phyloP scores from a whole-genome alignment of 2,888 invertebrate genomes.

The Dromius quadrimaculatus region DNA sequence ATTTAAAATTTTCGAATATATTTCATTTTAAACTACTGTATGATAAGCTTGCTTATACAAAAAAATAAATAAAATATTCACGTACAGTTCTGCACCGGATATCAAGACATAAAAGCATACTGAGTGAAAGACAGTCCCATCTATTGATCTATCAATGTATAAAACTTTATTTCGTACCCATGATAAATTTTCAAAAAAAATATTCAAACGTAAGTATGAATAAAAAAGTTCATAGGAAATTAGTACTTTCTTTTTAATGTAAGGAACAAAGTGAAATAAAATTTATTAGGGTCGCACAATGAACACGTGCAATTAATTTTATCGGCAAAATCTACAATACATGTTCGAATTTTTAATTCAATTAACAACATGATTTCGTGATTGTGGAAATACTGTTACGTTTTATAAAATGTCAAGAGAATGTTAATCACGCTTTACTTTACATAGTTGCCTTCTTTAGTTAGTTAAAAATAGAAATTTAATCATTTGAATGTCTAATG shows the following conservation, averaged over 20 bases:
- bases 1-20: too few species aligned
- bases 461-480: constrained; percentile 39
- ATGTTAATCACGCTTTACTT: constrained; percentile 47
- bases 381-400: constrained; percentile 50
- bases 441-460: constrained; percentile 20
- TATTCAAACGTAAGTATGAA: too few species aligned
- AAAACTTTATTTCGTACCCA: too few species aligned
- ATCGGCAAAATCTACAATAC: constrained; percentile 39
- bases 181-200: too few species aligned
- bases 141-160: too few species aligned
- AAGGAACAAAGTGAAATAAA: constrained; percentile 8
- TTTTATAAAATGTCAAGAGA: constrained; percentile 51
- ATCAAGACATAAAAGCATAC: too few species aligned
- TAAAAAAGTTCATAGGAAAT: too few species aligned
- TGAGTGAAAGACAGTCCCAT: too few species aligned
- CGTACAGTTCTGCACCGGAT: too few species aligned
- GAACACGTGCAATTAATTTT: constrained; percentile 39
- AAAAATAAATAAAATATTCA: too few species aligned
- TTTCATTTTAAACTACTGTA: too few species aligned
- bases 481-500: constrained; percentile 35
- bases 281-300: constrained; percentile 39
- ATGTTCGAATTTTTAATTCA: constrained; percentile 46
- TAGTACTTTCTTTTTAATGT: constrained; percentile 1
- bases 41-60: too few species aligned
- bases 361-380: constrained; percentile 50